phyloP scores from a whole-genome alignment of 2,113 vertebrate species.

The Cariama cristata region DNA sequence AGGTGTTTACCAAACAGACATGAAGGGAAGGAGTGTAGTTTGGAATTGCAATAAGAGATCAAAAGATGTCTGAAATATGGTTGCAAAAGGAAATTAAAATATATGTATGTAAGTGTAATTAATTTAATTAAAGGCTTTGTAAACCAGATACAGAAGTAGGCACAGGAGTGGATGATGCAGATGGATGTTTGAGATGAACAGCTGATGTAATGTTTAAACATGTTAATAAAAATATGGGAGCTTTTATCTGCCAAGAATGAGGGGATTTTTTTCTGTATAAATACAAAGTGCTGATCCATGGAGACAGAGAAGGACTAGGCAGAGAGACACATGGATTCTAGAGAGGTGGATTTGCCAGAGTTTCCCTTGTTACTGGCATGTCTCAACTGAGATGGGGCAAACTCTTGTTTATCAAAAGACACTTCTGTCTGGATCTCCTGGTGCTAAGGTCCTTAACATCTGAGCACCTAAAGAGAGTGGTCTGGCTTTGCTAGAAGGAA shows the following conservation, averaged over 20 bases:
- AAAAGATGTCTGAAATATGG: conserved; percentile 35
- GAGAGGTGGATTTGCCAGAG: background rate
- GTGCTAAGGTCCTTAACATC: background rate
- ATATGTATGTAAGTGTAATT: background rate
- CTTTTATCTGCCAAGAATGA: conserved; percentile 15
- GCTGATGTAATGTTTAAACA: conserved; percentile 58
- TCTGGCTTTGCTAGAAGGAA: background rate
- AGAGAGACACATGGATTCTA: background rate
- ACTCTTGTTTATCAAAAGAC: background rate
- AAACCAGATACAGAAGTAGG: background rate
- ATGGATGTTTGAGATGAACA: conserved; percentile 24
- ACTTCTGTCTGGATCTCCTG: background rate
- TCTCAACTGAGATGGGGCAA: background rate
- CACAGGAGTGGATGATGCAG: background rate
- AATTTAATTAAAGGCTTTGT: conserved; percentile 50
- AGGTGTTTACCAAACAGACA: conserved; percentile 56
- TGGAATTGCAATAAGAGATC: conserved; percentile 16
- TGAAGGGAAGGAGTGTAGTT: background rate
- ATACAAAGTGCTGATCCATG: conserved; percentile 9
- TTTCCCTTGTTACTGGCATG: background rate
- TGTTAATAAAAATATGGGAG: conserved; percentile 30
- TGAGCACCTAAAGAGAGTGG: background rate
- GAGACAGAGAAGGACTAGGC: background rate
- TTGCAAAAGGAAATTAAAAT: conserved; percentile 46
- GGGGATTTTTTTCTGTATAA: background rate